Conservation (phyloP, 2,888 invertebrate genomes). For the Yponomeuta cagnagella region DNA sequence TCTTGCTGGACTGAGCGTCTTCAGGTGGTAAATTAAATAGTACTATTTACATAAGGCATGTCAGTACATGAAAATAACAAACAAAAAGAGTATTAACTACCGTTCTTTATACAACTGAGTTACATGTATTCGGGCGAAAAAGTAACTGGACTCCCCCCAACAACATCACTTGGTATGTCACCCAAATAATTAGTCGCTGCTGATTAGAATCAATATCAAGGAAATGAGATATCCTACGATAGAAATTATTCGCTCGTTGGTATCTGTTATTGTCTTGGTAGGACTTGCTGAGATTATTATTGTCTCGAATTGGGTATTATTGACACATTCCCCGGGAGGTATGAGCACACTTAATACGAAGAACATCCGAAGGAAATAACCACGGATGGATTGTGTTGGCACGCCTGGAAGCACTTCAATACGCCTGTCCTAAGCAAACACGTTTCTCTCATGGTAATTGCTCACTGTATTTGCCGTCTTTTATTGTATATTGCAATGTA, state of each 20-base stretch:
- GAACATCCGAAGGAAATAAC: slow-evolving; percentile 8
- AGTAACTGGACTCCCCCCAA: too few species aligned
- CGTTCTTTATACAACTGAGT: too few species aligned
- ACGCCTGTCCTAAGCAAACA: slow-evolving; percentile 72
- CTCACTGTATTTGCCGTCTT: slow-evolving; percentile 68
- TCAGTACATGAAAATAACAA: too few species aligned
- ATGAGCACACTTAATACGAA: slow-evolving; percentile 19
- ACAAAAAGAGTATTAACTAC: too few species aligned
- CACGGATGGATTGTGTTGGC: slow-evolving; percentile 59
- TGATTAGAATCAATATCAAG: not conserved
- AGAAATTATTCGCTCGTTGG: not conserved
- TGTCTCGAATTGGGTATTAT: slow-evolving; percentile 63
- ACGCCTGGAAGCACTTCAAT: slow-evolving; percentile 71
- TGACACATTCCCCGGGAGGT: slow-evolving; percentile 49
- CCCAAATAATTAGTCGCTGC: not conserved
- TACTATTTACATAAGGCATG: too few species aligned
- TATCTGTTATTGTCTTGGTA: slow-evolving; percentile 33
- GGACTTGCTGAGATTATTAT: slow-evolving; percentile 64
- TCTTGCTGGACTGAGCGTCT: too few species aligned
- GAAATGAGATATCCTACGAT: not conserved
- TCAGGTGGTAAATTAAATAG: too few species aligned
- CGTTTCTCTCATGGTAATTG: slow-evolving; percentile 71
- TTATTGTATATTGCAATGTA: slow-evolving; percentile 71
- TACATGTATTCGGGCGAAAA: too few species aligned
- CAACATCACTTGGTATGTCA: not conserved